Percentiles rank a stretch among this genome's conserved stretches.
phyloP scores from a whole-genome alignment of 2,113 vertebrate species.

The Pluvianellus socialis region DNA sequence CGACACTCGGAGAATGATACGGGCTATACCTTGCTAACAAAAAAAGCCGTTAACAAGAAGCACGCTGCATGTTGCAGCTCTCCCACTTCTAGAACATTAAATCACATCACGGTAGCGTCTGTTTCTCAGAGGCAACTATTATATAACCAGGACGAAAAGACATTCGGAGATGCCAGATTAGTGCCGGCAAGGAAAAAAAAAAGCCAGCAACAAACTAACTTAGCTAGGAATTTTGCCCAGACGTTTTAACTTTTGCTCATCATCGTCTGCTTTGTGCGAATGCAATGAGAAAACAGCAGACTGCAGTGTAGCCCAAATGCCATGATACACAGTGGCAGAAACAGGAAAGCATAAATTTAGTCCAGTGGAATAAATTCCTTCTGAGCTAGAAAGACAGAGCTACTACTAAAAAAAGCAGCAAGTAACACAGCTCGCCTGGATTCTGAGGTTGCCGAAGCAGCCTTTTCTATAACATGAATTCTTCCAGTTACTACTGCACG shows the following conservation, averaged over 20 bases:
- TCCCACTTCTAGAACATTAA: constrained; percentile 21
- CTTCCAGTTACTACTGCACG: background rate
- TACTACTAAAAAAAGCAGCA: background rate
- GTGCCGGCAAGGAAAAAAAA: background rate
- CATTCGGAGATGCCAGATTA: background rate
- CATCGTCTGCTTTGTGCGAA: background rate
- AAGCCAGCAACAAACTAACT: background rate
- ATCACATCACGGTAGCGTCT: background rate
- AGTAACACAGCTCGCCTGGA: background rate
- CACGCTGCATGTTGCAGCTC: background rate
- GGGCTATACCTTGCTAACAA: background rate
- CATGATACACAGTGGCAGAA: background rate
- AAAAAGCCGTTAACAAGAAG: background rate
- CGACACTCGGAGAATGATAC: background rate
- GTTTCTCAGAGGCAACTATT: constrained; percentile 15
- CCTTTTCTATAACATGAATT: background rate
- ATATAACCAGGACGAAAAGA: background rate
- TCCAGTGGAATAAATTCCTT: background rate
- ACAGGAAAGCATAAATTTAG: constrained; percentile 18
- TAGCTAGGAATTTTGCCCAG: constrained; percentile 40
- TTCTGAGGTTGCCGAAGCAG: background rate
- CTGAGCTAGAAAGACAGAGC: background rate
- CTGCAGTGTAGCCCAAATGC: background rate
- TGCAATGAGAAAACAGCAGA: background rate
- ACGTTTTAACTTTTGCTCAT: constrained; percentile 5